Conservation (phyloP, 92 coral and sea anemone genomes). For the Isaurus tuberculatus region DNA sequence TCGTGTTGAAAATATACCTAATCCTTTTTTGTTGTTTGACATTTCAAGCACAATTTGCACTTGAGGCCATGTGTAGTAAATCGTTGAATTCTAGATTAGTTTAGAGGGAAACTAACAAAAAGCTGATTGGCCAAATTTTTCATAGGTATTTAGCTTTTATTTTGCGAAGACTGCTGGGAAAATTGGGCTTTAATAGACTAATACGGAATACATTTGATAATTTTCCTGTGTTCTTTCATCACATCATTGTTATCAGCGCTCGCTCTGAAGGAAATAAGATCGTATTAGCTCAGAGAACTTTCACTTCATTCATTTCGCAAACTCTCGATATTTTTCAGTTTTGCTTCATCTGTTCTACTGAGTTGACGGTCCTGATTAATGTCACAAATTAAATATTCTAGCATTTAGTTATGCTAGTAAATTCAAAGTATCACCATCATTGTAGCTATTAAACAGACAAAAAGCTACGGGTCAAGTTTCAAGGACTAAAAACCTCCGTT, state of each 20-base stretch:
- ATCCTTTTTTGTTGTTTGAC: constrained; percentile 23
- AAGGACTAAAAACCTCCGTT: background rate
- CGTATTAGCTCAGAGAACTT: background rate
- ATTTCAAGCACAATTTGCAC: constrained; percentile 37
- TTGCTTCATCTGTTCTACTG: background rate
- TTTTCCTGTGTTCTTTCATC: constrained; percentile 43
- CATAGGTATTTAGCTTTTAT: constrained; percentile 44
- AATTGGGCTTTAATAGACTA: constrained; percentile 42
- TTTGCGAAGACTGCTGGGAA: constrained; percentile 51
- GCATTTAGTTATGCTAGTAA: background rate
- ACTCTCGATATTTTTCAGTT: background rate
- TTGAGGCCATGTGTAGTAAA: constrained; percentile 38
- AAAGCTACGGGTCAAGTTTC: constrained; percentile 17
- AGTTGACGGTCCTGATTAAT: background rate
- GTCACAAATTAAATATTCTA: background rate
- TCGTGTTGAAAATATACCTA: background rate
- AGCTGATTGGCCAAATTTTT: constrained; percentile 46
- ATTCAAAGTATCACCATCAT: background rate
- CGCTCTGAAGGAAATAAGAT: background rate
- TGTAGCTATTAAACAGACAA: constrained; percentile 13
- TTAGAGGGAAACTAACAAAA: constrained; percentile 10
- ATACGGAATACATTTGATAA: constrained; percentile 12
- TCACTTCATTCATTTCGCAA: background rate
- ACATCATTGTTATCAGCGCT: constrained; percentile 22
- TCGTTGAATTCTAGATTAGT: constrained; percentile 44